phyloP scores from a whole-genome alignment of 2,797 vertebrate genomes.

The Myotis daubentonii region DNA sequence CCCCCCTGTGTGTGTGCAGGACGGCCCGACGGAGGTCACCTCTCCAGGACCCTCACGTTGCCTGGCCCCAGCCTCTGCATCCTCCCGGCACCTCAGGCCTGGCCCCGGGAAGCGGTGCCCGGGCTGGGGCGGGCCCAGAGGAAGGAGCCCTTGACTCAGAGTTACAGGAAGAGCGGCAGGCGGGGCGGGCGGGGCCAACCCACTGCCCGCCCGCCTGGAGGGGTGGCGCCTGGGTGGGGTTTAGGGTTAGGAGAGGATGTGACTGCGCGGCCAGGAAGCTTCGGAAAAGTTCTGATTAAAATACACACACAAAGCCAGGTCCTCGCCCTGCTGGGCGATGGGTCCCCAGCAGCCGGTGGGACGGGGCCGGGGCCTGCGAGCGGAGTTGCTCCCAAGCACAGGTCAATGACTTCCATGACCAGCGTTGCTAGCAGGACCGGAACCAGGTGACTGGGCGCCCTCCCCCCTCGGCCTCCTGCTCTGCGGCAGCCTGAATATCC shows the following conservation, averaged over 20 bases:
- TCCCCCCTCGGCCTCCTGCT: background rate
- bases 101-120: background rate
- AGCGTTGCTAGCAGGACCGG: background rate
- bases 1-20: no score
- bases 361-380: background rate
- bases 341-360: background rate
- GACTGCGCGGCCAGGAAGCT: conserved; percentile 74
- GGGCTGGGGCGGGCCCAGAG: conserved; percentile 26
- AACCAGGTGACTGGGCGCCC: conserved; percentile 60
- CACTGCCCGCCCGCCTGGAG: background rate
- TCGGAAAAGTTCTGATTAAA: conserved; percentile 55
- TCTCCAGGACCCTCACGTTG: background rate
- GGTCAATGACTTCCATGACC: background rate
- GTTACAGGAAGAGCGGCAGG: conserved; percentile 69
- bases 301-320: conserved; percentile 55
- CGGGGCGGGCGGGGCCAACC: background rate
- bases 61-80: background rate
- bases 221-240: conserved; percentile 77
- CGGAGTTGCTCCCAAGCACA: background rate
- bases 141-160: conserved; percentile 66
- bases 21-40: background rate
- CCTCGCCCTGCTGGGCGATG: background rate
- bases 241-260: conserved; percentile 74
- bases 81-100: background rate
- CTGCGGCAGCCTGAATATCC: background rate